Base-by-base conservation (phyloP, 1,140 invertebrate genomes). In the Drosophila lacteicornis region DNA sequence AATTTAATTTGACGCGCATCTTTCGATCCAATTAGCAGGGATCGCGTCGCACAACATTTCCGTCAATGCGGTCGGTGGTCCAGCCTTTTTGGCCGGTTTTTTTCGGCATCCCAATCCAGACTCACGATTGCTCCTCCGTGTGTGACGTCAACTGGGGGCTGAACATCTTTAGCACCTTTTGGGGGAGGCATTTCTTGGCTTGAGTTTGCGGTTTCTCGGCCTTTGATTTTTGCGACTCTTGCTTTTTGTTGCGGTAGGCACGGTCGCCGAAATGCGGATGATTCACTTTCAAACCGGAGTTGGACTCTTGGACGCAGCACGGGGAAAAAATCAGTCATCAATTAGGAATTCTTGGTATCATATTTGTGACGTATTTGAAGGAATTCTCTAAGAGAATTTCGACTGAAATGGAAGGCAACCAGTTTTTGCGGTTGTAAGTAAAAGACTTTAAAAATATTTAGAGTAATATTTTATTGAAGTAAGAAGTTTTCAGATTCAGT, bases 1-100 rank as follows among this genome's bases (percentile, higher is more conserved):
- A 79, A 86, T 86, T 85, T 62, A 74, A 78, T 79, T 79, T 78
- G 60, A 19, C 51, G 63, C 58, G 30, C 69, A 78, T 86, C 53
- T 76, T 79, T 74, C 46, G 22, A 30, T 67, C 43, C 38, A 68
- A 78, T 87, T 87, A 87, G 61, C 83, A 75, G 45, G 42, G 40
- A 46, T 65, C 25, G 40, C 38, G 15, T 19, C 43, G 42, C 40
- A 65, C 67, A 79, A 47, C 57, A 82, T 80, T 82, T 87, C 83
- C 74, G 74, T 76, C 74, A 76, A 67, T 63, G 69, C 17, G 61
- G 13, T 76, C 22, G 53, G 12, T 76, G 53, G 12, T 76, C 38
- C 67, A 74, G 70, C 68, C 70, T 74, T 73, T 74, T 60, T 40
- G 25, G n/a, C 65, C 33, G 15, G 50, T 33, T 49, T 36, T 49